Base-by-base conservation (phyloP, 2,888 invertebrate genomes). In the Athripsodes cinereus region DNA sequence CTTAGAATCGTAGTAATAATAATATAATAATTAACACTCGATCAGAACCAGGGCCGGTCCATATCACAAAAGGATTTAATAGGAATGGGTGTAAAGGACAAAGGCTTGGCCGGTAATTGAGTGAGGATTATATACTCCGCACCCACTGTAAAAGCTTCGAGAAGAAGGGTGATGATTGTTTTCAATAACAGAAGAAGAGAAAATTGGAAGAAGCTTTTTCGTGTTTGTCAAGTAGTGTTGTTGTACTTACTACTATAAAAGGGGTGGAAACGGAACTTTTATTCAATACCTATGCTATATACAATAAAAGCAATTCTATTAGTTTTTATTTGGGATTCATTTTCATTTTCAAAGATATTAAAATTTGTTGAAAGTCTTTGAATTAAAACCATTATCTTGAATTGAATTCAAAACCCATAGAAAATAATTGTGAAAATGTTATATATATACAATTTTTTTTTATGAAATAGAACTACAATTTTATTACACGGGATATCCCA, bases 151-250 rank as follows among this genome's bases (percentile, higher is more conserved):
- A n/a, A n/a, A 6, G 26, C 26, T 10, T 26, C 5, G 26, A 26
- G 26, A 26, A 26, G 26, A 26, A 10, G 26, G 10, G 54, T 18
- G 34, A 22, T 55, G 55, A 60, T 60, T 62, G 60, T 60, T 60
- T 58, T 22, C 52, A 55, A 48, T 55, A 62, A 53, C 26, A 26
- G 26, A 26, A 26, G 26, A 26, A 58, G 60, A 58, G 54, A 60
- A 62, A 60, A 62, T 60, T 58, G 62, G 58, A 62, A 62, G 62
- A 62, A 62, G 60, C 62, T 60, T 62, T 60, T 62, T 60, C 60
- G 52, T 58, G 62, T 60, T 59, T 48, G 59, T 53, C 52, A 35
- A 47, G 59, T 49, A 47, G 26, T 26, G 26, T 26, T 26, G 26
- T 26, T 26, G 26, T 26, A 26, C 26, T n/a, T n/a, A n/a, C n/a